These are phyloP conservation scores for Stenolophus ochropezus DNA, from an alignment of 2,888 invertebrate genomes.

Conservation along the genomic window DNA sequence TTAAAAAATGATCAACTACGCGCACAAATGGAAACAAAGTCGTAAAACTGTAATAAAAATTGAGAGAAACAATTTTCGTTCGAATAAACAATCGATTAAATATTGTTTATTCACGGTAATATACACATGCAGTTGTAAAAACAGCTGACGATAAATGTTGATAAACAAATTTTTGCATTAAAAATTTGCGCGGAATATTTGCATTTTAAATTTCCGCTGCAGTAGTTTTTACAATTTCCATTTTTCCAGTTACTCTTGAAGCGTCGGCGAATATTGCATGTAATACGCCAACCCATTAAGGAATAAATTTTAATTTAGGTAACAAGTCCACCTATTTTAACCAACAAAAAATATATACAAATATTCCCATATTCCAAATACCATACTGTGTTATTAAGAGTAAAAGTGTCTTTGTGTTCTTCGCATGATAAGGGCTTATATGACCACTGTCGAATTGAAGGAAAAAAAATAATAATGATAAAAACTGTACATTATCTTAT, in stretches of 20 bases:
- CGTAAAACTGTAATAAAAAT: background rate
- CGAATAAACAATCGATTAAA: background rate
- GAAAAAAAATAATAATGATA: too few relatives aligned
- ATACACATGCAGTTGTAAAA: background rate
- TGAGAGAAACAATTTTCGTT: background rate
- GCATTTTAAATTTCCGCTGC: background rate
- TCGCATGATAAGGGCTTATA: too few relatives aligned
- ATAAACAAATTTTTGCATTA: background rate
- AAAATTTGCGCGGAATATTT: background rate
- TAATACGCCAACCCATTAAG: slow-evolving; percentile 16
- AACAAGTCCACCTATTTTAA: slow-evolving; percentile 20
- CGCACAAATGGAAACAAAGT: background rate
- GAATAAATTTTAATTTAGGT: slow-evolving; percentile 26
- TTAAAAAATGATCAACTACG: background rate
- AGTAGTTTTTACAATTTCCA: slow-evolving; percentile 15
- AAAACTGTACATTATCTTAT: too few relatives aligned
- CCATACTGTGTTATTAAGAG: too few relatives aligned
- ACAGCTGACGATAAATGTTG: slow-evolving; percentile 1
- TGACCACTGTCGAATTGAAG: too few relatives aligned
- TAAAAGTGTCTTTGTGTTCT: too few relatives aligned
- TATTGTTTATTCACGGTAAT: background rate
- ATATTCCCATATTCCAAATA: too few relatives aligned
- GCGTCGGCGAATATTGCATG: background rate
- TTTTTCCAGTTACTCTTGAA: background rate
- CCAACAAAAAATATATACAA: too few relatives aligned